Conservation (phyloP, 2,797 vertebrate species). For the Onychomys leucogaster region DNA sequence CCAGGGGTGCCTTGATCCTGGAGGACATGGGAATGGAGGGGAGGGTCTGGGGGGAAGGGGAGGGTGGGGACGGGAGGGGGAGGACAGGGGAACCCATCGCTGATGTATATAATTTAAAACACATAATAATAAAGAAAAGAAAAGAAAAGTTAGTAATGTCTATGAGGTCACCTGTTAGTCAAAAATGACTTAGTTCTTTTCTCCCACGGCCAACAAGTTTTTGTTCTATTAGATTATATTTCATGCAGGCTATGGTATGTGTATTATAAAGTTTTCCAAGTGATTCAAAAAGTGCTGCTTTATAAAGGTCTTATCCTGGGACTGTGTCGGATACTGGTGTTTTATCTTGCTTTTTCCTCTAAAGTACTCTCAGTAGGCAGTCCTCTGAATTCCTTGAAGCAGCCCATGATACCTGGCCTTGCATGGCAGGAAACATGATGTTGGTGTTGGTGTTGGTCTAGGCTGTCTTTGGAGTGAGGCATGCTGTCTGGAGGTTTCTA, state of each 20-base stretch:
- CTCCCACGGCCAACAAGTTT: accelerated
- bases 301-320: not conserved
- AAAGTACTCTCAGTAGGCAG: not conserved
- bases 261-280: not conserved
- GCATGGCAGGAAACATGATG: not conserved
- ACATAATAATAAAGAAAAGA: too few species aligned
- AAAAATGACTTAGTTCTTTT: not conserved
- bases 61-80: too few species aligned
- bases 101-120: too few species aligned
- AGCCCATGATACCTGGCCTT: not conserved
- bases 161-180: not conserved
- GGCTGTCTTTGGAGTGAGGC: not conserved
- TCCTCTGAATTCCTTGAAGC: not conserved
- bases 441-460: not conserved
- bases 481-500: not conserved
- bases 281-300: not conserved
- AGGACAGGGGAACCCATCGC: too few species aligned
- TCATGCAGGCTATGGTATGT: not conserved
- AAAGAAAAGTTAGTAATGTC: not conserved
- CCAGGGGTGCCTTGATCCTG: too few species aligned
- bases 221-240: not conserved
- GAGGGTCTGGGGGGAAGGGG: too few species aligned
- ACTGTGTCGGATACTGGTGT: not conserved
- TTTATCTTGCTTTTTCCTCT: not conserved
- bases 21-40: too few species aligned